These are phyloP conservation scores for Malacoraja senta DNA, from an alignment of 2,797 vertebrate genomes.

Conservation along the genomic window DNA sequence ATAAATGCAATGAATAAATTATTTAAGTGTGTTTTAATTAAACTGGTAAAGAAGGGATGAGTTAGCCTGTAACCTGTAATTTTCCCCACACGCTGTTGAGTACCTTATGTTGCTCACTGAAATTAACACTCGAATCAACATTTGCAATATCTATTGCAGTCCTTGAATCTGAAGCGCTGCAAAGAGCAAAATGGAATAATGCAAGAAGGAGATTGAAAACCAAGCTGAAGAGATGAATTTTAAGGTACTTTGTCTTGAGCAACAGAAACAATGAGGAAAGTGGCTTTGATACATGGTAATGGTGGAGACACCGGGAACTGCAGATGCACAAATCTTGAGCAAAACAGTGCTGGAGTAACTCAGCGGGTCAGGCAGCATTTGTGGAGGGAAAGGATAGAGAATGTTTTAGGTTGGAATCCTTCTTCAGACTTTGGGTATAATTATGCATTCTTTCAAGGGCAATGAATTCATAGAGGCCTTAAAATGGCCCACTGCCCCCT, in stretches of 20 bases:
- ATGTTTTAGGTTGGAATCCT: too few relatives aligned
- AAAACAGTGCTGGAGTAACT: too few relatives aligned
- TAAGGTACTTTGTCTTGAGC: background rate
- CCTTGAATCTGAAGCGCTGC: background rate
- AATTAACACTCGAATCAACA: background rate
- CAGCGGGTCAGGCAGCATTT: too few relatives aligned
- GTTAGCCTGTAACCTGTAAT: background rate
- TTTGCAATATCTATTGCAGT: background rate
- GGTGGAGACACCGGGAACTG: too few relatives aligned
- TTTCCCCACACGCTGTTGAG: background rate
- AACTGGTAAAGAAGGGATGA: too few relatives aligned
- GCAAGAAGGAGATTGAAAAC: background rate
- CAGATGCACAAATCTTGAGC: too few relatives aligned
- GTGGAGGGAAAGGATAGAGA: too few relatives aligned
- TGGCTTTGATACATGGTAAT: background rate
- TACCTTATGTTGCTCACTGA: background rate
- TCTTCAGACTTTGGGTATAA: too few relatives aligned
- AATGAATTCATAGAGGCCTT: background rate
- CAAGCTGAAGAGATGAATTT: background rate
- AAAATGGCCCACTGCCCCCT: background rate
- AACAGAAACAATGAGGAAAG: background rate
- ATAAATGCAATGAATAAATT: background rate
- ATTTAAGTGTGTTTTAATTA: background rate
- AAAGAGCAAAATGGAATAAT: background rate
- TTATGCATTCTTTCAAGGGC: background rate